These are phyloP conservation scores for Blastobasis adustella DNA, from an alignment of 2,888 invertebrate species.

Conservation along the genomic window DNA sequence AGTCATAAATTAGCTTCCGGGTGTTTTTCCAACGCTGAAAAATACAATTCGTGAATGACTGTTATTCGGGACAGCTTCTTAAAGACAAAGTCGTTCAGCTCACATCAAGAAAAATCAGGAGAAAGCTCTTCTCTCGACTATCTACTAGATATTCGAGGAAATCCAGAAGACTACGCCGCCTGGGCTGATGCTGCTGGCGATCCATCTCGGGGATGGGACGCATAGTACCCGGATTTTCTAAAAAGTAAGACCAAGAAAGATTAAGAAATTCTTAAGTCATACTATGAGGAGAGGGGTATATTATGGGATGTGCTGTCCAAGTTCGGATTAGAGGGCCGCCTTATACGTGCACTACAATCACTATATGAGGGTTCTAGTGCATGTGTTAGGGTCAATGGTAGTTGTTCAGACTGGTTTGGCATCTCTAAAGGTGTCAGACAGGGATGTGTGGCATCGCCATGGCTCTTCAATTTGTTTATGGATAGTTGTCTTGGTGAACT, in stretches of 20 bases:
- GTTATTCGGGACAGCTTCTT: neutral
- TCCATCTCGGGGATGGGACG: slow-evolving; percentile 27
- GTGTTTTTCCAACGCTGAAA: slow-evolving; percentile 17
- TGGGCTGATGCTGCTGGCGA: slow-evolving; percentile 29
- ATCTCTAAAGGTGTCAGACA: too few species aligned
- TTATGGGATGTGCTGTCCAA: too few species aligned
- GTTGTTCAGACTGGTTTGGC: too few species aligned
- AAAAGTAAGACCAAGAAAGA: slow-evolving; percentile 30
- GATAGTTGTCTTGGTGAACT: too few species aligned
- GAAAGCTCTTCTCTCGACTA: slow-evolving; percentile 23
- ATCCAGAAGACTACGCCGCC: slow-evolving; percentile 23
- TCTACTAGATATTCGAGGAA: slow-evolving; percentile 20
- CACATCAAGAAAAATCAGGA: slow-evolving; percentile 21
- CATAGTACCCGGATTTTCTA: slow-evolving; percentile 30
- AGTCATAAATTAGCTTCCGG: too few species aligned
- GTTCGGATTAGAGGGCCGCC: too few species aligned
- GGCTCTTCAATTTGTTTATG: too few species aligned
- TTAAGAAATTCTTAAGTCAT: slow-evolving; percentile 13
- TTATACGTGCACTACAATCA: too few species aligned
- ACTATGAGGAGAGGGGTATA: too few species aligned
- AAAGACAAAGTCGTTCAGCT: neutral
- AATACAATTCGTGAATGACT: slow-evolving; percentile 15
- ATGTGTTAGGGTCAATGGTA: too few species aligned
- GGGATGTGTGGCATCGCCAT: too few species aligned
- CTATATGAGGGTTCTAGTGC: too few species aligned